phyloP scores from a whole-genome alignment of 2,113 vertebrate species.

The Chionomys nivalis region DNA sequence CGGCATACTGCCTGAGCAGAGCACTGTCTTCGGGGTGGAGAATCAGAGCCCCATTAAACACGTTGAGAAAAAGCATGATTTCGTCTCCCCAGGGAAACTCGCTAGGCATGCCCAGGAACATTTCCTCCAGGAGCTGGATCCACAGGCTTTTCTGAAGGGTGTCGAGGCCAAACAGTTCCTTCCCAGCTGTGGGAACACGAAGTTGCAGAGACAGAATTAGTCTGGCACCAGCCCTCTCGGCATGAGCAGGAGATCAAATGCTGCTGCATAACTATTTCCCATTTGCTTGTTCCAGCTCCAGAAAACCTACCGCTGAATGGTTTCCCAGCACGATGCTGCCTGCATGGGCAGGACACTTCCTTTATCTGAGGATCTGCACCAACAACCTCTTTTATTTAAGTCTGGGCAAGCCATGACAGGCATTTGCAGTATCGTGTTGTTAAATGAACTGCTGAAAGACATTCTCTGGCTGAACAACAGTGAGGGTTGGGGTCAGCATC shows the following conservation, averaged over 20 bases:
- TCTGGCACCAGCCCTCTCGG: neutral
- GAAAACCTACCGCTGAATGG: neutral
- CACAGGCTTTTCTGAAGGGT: conserved; percentile 98
- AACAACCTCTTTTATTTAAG: neutral
- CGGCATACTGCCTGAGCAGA: conserved; percentile 95
- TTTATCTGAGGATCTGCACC: neutral
- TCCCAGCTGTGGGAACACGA: conserved; percentile 86
- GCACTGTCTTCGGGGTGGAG: conserved; percentile 98
- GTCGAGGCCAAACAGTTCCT: conserved; percentile 97
- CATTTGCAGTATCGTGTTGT: neutral
- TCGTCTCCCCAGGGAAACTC: conserved; percentile 99
- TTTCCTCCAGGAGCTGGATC: conserved; percentile 99
- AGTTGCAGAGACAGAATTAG: conserved; percentile 53
- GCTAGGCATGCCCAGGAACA: conserved; percentile 99
- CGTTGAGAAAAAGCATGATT: conserved; percentile 99
- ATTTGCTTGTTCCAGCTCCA: neutral
- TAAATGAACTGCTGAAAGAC: neutral
- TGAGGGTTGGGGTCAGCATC: neutral
- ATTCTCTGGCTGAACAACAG: neutral
- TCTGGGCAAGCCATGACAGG: neutral
- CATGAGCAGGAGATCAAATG: fast-evolving
- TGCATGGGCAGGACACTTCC: neutral
- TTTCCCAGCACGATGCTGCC: neutral
- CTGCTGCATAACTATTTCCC: neutral
- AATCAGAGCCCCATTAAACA: conserved; percentile 97